phyloP scores from a whole-genome alignment of 2,888 invertebrate species.

The Caenorhabditis panamensis region DNA sequence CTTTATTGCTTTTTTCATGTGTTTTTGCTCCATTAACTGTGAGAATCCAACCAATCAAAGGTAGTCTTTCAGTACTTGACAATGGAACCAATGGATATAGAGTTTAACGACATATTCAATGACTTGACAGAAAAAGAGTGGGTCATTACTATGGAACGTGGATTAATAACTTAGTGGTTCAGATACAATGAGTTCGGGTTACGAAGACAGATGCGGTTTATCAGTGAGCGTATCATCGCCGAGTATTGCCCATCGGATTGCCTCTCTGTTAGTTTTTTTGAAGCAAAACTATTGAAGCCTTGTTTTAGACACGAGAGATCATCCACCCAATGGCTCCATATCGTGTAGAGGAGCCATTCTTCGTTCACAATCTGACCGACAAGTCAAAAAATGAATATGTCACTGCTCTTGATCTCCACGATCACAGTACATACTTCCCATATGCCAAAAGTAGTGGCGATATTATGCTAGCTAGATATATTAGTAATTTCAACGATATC shows the following conservation, averaged over 20 bases:
- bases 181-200: slow-evolving; percentile 51
- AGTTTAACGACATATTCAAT: slow-evolving; percentile 21
- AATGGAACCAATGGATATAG: slow-evolving; percentile 17
- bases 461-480: slow-evolving; percentile 46
- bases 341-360: slow-evolving; percentile 40
- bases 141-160: not conserved
- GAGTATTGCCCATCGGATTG: slow-evolving; percentile 52
- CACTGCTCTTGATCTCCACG: slow-evolving; percentile 55
- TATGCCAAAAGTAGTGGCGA: slow-evolving; percentile 54
- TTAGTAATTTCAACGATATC: slow-evolving; percentile 57
- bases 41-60: too few species aligned
- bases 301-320: slow-evolving; percentile 49
- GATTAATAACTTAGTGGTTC: slow-evolving; percentile 4
- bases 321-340: slow-evolving; percentile 49
- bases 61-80: slow-evolving; percentile 22
- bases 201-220: slow-evolving; percentile 44
- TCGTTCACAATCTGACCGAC: slow-evolving; percentile 27
- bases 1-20: not conserved
- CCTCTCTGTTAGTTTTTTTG: slow-evolving; percentile 47
- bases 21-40: slow-evolving; percentile 2
- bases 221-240: slow-evolving; percentile 56
- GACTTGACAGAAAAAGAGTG: not conserved
- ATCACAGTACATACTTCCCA: slow-evolving; percentile 56
- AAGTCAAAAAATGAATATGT: slow-evolving; percentile 44
- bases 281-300: not conserved